phyloP scores from a whole-genome alignment of 2,888 invertebrate genomes.

The Mimachlamys varia region DNA sequence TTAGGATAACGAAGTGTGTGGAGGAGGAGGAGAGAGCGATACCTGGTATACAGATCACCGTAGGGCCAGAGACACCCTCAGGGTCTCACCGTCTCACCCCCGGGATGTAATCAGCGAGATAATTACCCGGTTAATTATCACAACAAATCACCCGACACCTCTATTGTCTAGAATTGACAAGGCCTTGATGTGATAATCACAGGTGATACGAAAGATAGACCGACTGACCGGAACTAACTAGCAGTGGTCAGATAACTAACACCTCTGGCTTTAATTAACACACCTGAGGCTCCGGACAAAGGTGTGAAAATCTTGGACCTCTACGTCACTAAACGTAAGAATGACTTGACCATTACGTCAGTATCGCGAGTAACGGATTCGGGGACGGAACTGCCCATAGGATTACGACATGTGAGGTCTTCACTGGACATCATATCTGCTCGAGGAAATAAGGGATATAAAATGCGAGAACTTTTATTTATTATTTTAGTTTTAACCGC shows the following conservation, averaged over 20 bases:
- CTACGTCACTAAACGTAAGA: background rate
- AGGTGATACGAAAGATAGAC: background rate
- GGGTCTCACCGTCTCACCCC: background rate
- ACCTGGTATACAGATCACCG: background rate
- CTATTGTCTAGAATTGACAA: background rate
- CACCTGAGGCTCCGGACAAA: background rate
- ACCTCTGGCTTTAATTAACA: background rate
- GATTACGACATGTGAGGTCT: background rate
- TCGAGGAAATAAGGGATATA: constrained; percentile 26
- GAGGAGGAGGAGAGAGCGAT: background rate
- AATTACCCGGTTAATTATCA: background rate
- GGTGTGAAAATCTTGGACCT: background rate
- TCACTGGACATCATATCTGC: background rate
- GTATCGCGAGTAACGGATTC: background rate
- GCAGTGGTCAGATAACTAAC: background rate
- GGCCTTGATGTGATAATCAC: background rate
- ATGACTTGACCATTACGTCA: constrained; percentile 11
- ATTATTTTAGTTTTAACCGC: constrained; percentile 49
- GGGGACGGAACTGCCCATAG: background rate
- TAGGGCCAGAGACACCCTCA: background rate
- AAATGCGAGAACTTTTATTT: constrained; percentile 44
- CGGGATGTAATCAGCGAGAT: background rate
- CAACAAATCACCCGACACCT: background rate
- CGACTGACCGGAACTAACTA: background rate
- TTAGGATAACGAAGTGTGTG: background rate